Evolutionary conservation across 1,140 invertebrate species (phyloP), one percentile per base, ranked within the genome.

Genomic region (Megalonaias nervosa): DNA sequence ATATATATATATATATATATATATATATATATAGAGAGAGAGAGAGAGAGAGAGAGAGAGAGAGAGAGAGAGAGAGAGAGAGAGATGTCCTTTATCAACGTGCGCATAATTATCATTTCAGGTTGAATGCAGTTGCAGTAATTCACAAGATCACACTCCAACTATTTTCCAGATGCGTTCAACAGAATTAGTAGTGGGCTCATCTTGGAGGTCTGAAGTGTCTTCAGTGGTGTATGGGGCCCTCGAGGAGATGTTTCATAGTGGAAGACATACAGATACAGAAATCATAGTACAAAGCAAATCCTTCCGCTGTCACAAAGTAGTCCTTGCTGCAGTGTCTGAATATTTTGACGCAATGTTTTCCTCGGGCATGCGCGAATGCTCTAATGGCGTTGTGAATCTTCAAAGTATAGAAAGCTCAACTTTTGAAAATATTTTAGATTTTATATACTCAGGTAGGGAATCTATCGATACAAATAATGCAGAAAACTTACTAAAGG

Each of bases 401-500:
- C 67, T 87, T 31, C 82, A 85, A 6, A 82, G 82, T 26, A 81
- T 85, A 48, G 81, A 84, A 57, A 77, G 80, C 60, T 71, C 69
- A 64, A 86, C 82, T 11, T 86, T 87, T 74, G 82, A 86, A 62
- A 84, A 81, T 59, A 84, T 87, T 71, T 61, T 87, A n/a, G 79
- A 80, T 57, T 87, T 86, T 72, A 75, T 87, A 26, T 87, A 87
- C 74, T 82, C 82, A 12, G 86, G 86, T 66, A 77, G 72, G 23
- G 77, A 82, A 38, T 81, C 83, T 16, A 81, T 87, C 2, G 82
- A 82, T 55, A 77, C 77, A n/a, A 82, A 85, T 17, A 87, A 87
- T 71, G 84, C 81, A 31, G 84, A 87, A 69, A 82, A 83, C 65
- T 70, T 87, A 5, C 31, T 87, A 21, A 70, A 81, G 23, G 86